phyloP scores from a whole-genome alignment of 2,888 invertebrate genomes.

The Achlya flavicornis region DNA sequence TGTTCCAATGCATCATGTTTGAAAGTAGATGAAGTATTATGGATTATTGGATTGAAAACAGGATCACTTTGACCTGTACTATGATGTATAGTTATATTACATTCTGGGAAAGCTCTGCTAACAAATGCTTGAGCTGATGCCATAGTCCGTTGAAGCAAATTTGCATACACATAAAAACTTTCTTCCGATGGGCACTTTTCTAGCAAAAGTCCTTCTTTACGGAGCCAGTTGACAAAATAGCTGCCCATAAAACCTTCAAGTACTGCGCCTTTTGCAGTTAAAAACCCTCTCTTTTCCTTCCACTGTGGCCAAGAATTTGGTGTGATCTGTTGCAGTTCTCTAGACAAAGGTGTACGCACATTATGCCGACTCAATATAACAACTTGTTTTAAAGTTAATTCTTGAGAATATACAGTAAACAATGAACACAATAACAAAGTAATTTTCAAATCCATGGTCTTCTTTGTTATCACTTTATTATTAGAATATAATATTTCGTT shows the following conservation, averaged over 20 bases:
- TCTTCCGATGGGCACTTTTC: conserved; percentile 53
- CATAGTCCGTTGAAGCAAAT: conserved; percentile 64
- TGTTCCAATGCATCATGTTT: conserved; percentile 47
- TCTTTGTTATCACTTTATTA: not conserved
- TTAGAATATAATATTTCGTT: not conserved
- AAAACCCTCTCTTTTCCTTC: conserved; percentile 58
- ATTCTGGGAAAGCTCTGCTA: conserved; percentile 58
- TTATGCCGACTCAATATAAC: conserved; percentile 67
- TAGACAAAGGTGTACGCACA: conserved; percentile 64
- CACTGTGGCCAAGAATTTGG: conserved; percentile 64
- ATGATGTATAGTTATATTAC: conserved; percentile 62
- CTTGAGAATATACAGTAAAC: not conserved
- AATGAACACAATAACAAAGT: not conserved
- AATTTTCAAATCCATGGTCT: not conserved
- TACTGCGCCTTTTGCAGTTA: conserved; percentile 61
- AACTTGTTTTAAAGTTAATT: conserved; percentile 49
- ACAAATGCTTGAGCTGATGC: conserved; percentile 67
- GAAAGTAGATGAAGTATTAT: conserved; percentile 58
- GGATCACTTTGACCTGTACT: conserved; percentile 49
- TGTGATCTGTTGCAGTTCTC: conserved; percentile 50
- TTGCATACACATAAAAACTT: conserved; percentile 65
- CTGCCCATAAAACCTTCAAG: conserved; percentile 68
- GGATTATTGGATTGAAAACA: conserved; percentile 65
- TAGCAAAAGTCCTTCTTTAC: conserved; percentile 46
- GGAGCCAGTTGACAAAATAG: conserved; percentile 55